Evolutionary conservation across 2,797 vertebrate species (phyloP).

Genomic region (Hozukius guyotensis): DNA sequence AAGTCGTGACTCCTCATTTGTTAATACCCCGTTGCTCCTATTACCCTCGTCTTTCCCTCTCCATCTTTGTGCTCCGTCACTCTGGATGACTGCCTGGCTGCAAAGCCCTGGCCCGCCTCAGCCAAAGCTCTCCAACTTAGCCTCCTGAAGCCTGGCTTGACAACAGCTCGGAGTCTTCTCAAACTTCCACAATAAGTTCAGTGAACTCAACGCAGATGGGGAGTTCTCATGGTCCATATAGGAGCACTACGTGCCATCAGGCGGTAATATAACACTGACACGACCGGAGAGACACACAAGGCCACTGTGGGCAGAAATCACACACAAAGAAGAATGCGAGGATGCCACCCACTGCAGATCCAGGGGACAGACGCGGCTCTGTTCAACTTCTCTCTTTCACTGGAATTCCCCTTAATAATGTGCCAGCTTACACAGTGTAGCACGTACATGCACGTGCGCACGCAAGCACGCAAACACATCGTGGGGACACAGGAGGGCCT

Average conservation of each 20-base stretch:
- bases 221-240: constrained; percentile 56
- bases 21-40: constrained; percentile 65
- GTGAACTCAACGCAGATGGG: constrained; percentile 56
- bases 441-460: constrained; percentile 41
- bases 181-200: constrained; percentile 57
- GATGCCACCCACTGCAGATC: constrained; percentile 82
- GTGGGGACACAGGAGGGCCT: constrained; percentile 19
- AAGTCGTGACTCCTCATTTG: constrained; percentile 76
- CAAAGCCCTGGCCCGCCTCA: constrained; percentile 48
- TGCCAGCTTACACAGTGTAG: constrained; percentile 74
- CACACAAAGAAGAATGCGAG: constrained; percentile 78
- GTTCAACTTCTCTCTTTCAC: constrained; percentile 73
- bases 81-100: constrained; percentile 69
- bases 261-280: constrained; percentile 57
- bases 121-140: constrained; percentile 62
- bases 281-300: constrained; percentile 56
- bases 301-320: constrained; percentile 73
- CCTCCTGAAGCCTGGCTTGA: constrained; percentile 45
- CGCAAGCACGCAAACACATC: constrained; percentile 27
- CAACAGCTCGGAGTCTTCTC: constrained; percentile 58
- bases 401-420: constrained; percentile 81
- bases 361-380: constrained; percentile 78
- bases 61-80: constrained; percentile 65
- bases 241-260: constrained; percentile 50
- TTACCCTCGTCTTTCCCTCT: constrained; percentile 64